Evolutionary conservation across 2,888 invertebrate genomes (phyloP).

Genomic region (Archips crataeganus): DNA sequence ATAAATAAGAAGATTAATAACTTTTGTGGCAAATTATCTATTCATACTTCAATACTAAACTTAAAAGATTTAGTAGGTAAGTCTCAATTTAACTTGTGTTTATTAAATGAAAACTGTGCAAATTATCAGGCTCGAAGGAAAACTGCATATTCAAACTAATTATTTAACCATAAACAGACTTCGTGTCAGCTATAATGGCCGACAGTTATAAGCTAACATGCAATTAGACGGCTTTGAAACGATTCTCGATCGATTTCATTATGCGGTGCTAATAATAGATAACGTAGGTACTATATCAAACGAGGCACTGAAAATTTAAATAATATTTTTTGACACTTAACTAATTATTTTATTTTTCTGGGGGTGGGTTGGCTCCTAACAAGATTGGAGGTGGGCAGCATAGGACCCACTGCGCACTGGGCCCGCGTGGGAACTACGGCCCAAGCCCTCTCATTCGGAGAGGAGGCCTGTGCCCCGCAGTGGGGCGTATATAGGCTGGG

Average conservation of each 20-base stretch:
- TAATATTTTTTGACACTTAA: too few species aligned
- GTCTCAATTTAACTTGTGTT: too few species aligned
- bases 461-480: too few species aligned
- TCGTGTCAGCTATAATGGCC: neutral
- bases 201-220: slow-evolving; percentile 17
- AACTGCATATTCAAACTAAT: neutral
- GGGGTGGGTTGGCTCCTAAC: too few species aligned
- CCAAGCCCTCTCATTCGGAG: too few species aligned
- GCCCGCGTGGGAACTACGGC: too few species aligned
- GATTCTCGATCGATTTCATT: neutral
- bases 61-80: neutral
- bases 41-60: neutral
- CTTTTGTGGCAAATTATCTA: too few species aligned
- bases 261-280: neutral
- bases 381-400: too few species aligned
- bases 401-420: too few species aligned
- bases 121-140: neutral
- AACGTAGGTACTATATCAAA: neutral
- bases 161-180: neutral
- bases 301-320: neutral
- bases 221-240: slow-evolving; percentile 3
- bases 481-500: too few species aligned
- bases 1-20: too few species aligned
- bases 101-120: neutral
- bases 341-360: too few species aligned